Conservation (phyloP, 2,113 vertebrate species). For the Ophthalmolycus amberensis region DNA sequence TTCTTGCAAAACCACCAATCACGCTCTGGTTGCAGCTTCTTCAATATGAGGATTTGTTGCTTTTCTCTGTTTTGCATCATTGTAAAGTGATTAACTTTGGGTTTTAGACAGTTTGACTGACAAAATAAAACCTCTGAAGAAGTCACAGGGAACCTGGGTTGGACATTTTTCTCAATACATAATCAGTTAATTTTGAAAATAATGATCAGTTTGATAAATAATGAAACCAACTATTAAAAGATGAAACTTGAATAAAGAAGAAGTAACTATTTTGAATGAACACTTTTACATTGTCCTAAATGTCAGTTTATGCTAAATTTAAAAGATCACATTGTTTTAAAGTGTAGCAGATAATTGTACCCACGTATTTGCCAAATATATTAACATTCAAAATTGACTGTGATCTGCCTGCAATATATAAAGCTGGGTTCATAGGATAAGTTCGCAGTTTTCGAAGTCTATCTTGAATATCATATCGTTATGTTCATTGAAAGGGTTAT, state of each 20-base stretch:
- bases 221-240: neutral
- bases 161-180: neutral
- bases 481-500: neutral
- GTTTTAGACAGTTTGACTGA: neutral
- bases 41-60: too few species aligned
- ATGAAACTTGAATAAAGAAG: neutral
- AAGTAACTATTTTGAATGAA: neutral
- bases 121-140: neutral
- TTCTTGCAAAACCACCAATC: too few species aligned
- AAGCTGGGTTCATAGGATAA: neutral
- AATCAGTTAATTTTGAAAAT: neutral
- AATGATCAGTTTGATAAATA: neutral
- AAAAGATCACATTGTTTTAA: neutral
- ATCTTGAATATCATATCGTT: neutral
- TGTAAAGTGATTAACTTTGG: neutral
- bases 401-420: neutral
- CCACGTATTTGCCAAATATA: neutral
- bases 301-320: neutral
- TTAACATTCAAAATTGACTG: neutral
- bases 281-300: neutral
- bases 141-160: too few species aligned
- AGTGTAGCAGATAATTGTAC: neutral
- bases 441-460: neutral
- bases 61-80: neutral
- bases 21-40: too few species aligned